Base-by-base conservation (phyloP, 2,113 vertebrate species). In the Sprattus sprattus region DNA sequence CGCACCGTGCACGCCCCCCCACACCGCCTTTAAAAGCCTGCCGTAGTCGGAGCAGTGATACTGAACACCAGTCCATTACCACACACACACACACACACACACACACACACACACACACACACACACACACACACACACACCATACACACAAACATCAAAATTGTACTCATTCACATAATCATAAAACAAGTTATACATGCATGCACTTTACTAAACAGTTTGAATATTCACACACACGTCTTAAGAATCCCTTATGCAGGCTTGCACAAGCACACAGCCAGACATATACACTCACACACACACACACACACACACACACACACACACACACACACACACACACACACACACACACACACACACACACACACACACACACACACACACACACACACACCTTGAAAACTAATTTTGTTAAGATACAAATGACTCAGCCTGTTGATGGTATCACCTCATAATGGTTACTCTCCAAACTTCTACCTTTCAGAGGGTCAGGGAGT, bases 41-140 rank as follows among this genome's bases (percentile, higher is more conserved):
- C n/a, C 81, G 83, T 60, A 47, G 87, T 87, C 86, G 93, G 93
- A 92, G 92, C 91, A 86, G 87, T 92, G 92, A 93, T 91, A 89
- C 87, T 87, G 89, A 92, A 91, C 91, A 91, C 93, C 93, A 92
- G 91, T 90, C 92, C 91, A 91, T 91, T 91, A 90, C 89, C 82
- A 32, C n/a, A 71, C 64, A 71, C 64, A 71, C 64, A 28, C 64
- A 67, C 60, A n/a, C 60, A 64, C 60, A 64, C n/a, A 67, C 64
- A 67, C n/a, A 28, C 64, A 67, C 64, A 67, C 25, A 28, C 57
- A 64, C 57, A 64, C 10, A 64, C 57, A n/a, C 18, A 64, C 57
- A 64, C 64, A 16, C 54, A 60, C 54, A 60, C 54, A 20, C 11
- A 71, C n/a, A 71, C 64, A 71, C 25, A 28, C 64, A 28, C 39